A percentile compares a stretch with the other conserved stretches of the same genome.
These are phyloP conservation scores for Yponomeuta malinellus DNA, from an alignment of 2,888 invertebrate genomes.

Conservation along the genomic window DNA sequence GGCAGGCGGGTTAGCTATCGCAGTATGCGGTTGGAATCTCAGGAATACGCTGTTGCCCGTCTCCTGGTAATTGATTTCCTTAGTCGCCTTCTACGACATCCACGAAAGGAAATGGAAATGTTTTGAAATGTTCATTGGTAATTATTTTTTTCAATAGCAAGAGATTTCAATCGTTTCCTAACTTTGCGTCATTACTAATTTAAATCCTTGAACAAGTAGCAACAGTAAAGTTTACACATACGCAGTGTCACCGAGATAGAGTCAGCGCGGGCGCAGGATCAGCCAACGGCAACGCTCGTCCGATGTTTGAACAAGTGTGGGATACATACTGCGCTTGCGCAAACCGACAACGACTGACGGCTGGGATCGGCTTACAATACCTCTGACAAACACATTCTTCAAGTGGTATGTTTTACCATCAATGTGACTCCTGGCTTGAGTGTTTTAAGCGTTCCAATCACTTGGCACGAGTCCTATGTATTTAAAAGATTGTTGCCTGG, in stretches of 20 bases:
- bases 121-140: too few species aligned
- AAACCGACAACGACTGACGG: constrained; percentile 5
- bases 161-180: too few species aligned
- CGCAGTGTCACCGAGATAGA: neutral
- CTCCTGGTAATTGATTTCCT: too few species aligned
- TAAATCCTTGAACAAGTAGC: too few species aligned
- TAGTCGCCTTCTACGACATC: too few species aligned
- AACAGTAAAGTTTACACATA: too few species aligned
- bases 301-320: constrained; percentile 19
- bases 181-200: too few species aligned
- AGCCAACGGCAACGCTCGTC: neutral
- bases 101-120: too few species aligned
- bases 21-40: too few species aligned
- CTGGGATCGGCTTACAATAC: constrained; percentile 9
- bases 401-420: neutral
- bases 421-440: neutral
- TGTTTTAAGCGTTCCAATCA: neutral
- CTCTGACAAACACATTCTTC: constrained; percentile 12
- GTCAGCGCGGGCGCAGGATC: neutral
- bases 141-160: too few species aligned
- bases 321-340: constrained; percentile 15
- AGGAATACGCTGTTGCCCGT: too few species aligned
- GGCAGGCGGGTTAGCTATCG: too few species aligned
- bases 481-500: neutral
- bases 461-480: neutral